phyloP scores from a whole-genome alignment of 2,113 vertebrate genomes.

The Hypanus sabinus region DNA sequence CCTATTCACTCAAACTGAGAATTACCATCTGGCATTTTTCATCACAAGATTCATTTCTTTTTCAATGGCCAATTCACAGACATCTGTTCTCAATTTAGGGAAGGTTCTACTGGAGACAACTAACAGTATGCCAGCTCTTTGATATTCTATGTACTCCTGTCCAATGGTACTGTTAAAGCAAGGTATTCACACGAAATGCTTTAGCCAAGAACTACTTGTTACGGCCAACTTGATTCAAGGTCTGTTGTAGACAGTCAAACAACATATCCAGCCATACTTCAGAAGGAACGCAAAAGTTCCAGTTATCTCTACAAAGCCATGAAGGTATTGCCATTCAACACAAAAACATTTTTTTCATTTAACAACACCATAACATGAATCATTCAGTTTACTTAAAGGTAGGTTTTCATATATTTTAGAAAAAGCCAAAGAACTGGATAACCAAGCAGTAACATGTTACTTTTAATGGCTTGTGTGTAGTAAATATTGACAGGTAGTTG shows the following conservation, averaged over 20 bases:
- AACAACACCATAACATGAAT: neutral
- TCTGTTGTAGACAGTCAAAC: neutral
- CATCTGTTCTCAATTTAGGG: neutral
- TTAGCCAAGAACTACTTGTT: neutral
- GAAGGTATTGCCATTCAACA: neutral
- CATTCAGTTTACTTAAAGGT: neutral
- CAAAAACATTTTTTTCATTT: neutral
- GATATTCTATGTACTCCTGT: neutral
- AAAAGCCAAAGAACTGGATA: too few relatives aligned
- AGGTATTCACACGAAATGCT: neutral
- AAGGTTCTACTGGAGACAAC: neutral
- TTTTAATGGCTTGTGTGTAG: too few relatives aligned
- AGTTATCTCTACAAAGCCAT: neutral
- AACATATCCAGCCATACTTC: too few relatives aligned
- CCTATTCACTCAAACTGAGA: too few relatives aligned
- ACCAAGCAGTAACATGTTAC: too few relatives aligned
- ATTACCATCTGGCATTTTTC: too few relatives aligned
- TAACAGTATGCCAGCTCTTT: neutral
- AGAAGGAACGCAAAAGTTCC: too few relatives aligned
- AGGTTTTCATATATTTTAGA: neutral
- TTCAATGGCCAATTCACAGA: neutral
- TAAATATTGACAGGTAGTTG: too few relatives aligned
- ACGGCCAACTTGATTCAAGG: neutral
- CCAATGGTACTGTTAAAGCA: neutral
- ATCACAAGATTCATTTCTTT: too few relatives aligned